phyloP scores from a whole-genome alignment of 2,888 invertebrate genomes.

The Halictus quadricinctus region DNA sequence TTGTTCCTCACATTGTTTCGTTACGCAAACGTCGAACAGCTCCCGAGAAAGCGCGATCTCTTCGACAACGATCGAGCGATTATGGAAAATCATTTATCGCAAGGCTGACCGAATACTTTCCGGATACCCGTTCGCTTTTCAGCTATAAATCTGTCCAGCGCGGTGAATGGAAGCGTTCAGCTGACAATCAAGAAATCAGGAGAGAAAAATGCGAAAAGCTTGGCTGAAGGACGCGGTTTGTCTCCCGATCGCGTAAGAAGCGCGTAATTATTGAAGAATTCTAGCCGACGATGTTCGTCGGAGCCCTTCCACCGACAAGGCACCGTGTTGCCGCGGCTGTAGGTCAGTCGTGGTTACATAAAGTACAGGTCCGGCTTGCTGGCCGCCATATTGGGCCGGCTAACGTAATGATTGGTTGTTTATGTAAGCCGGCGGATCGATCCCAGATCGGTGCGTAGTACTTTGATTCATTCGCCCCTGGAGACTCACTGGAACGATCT shows the following conservation, averaged over 20 bases:
- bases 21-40: background rate
- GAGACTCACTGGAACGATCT: background rate
- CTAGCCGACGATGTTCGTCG: conserved; percentile 3
- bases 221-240: background rate
- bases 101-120: background rate
- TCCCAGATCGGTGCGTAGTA: background rate
- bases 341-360: conserved; percentile 55
- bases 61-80: background rate
- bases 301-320: conserved; percentile 29
- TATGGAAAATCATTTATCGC: background rate
- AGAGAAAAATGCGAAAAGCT: background rate
- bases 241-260: conserved; percentile 1
- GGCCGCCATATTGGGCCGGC: conserved; percentile 18
- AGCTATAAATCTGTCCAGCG: background rate
- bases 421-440: conserved; percentile 27
- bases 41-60: background rate
- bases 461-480: background rate
- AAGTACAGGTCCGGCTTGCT: conserved; percentile 48
- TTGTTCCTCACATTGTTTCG: background rate
- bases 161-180: background rate
- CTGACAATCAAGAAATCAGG: background rate
- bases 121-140: background rate
- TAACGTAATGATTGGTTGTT: conserved; percentile 31
- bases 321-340: conserved; percentile 11
- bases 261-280: conserved; percentile 39